These are phyloP conservation scores for Isurus oxyrinchus DNA, from an alignment of 2,113 vertebrate species.

Conservation along the genomic window DNA sequence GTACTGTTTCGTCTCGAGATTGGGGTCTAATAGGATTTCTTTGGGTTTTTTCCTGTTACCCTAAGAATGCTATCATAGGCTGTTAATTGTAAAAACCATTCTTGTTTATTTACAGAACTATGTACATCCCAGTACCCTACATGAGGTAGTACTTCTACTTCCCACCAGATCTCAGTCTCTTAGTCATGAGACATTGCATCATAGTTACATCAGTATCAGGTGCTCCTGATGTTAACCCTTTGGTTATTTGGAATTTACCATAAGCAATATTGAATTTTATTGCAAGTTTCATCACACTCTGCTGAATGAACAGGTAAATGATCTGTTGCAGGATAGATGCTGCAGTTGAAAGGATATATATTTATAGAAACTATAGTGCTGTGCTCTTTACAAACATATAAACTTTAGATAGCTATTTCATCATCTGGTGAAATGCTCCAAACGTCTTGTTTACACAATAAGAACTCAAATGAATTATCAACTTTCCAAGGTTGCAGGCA, in stretches of 20 bases:
- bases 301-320: background rate
- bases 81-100: too few relatives aligned
- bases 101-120: too few relatives aligned
- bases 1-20: too few relatives aligned
- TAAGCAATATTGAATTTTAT: background rate
- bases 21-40: too few relatives aligned
- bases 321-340: background rate
- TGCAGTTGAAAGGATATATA: background rate
- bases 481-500: background rate
- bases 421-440: background rate
- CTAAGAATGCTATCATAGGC: too few relatives aligned
- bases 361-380: background rate
- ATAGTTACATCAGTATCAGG: too few relatives aligned
- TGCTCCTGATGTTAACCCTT: too few relatives aligned
- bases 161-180: too few relatives aligned
- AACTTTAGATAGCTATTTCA: background rate
- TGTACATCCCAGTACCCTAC: too few relatives aligned
- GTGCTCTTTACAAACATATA: background rate
- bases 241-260: background rate
- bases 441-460: background rate
- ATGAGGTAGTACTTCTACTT: too few relatives aligned
- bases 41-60: too few relatives aligned
- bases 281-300: background rate
- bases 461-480: background rate
- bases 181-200: too few relatives aligned